These are phyloP conservation scores for Gastrophysa polygoni DNA, from an alignment of 2,888 invertebrate genomes.

Conservation along the genomic window DNA sequence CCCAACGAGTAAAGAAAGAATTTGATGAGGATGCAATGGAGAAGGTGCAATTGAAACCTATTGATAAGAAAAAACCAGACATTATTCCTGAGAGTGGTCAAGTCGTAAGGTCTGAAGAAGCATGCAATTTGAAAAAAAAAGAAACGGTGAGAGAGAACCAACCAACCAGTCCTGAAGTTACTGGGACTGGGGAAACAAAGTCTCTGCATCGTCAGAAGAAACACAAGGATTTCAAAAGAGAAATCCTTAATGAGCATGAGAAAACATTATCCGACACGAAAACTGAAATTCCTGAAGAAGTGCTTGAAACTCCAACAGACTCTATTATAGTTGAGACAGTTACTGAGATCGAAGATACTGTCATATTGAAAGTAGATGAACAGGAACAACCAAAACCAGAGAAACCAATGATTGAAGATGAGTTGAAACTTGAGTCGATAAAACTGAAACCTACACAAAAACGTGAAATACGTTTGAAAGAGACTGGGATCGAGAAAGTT, in stretches of 20 bases:
- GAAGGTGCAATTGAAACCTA: constrained; percentile 40
- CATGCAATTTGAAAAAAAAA: constrained; percentile 38
- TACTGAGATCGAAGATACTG: constrained; percentile 65
- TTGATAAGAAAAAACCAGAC: no score
- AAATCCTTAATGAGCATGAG: constrained; percentile 4
- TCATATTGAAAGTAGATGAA: constrained; percentile 61
- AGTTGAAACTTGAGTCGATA: constrained; percentile 43
- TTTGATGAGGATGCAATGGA: constrained; percentile 38
- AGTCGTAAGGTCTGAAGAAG: constrained; percentile 59
- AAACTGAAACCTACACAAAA: constrained; percentile 54
- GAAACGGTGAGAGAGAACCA: constrained; percentile 41
- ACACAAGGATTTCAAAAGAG: neutral
- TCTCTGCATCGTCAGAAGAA: constrained; percentile 15
- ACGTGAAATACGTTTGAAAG: constrained; percentile 1
- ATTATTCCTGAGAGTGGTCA: constrained; percentile 51
- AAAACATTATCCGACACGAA: constrained; percentile 34
- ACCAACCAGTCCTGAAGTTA: constrained; percentile 52
- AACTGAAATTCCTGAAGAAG: constrained; percentile 30
- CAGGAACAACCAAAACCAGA: constrained; percentile 49
- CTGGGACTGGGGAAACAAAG: constrained; percentile 49
- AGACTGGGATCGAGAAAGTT: constrained; percentile 47
- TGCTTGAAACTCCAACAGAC: constrained; percentile 51
- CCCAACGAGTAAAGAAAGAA: constrained; percentile 54
- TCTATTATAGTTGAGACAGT: constrained; percentile 63
- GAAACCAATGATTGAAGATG: constrained; percentile 46